Percentiles rank a stretch among this genome's conserved stretches.
Conservation (phyloP, 2,797 vertebrate genomes). For the Acestrorhynchus altus region DNA sequence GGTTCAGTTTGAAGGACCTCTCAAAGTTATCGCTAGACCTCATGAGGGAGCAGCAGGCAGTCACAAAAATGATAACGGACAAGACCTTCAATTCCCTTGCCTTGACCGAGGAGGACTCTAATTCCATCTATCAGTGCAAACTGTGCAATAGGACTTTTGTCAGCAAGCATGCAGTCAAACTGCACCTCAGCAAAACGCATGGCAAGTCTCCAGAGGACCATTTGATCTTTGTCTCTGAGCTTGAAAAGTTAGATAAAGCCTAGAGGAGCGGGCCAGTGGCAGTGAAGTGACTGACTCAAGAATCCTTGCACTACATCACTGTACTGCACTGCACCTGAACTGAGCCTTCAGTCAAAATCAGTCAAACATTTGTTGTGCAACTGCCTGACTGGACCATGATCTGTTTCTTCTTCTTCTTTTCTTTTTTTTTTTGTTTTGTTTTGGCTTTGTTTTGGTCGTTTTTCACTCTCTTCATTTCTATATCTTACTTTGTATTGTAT, state of each 20-base stretch:
- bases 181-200: slow-evolving; percentile 99
- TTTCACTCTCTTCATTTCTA: slow-evolving; percentile 79
- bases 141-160: slow-evolving; percentile 98
- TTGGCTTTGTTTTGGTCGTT: slow-evolving; percentile 82
- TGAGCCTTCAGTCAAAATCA: slow-evolving; percentile 90
- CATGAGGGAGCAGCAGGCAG: slow-evolving; percentile 91
- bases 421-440: slow-evolving; percentile 85
- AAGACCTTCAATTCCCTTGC: slow-evolving; percentile 88
- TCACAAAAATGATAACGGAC: slow-evolving; percentile 88
- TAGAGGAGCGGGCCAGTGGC: slow-evolving; percentile 74
- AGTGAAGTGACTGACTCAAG: slow-evolving; percentile 81
- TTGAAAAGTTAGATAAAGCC: slow-evolving; percentile 96
- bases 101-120: slow-evolving; percentile 88
- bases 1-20: slow-evolving; percentile 97
- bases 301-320: slow-evolving; percentile 81
- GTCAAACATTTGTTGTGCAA: slow-evolving; percentile 88
- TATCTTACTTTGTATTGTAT: slow-evolving; percentile 93
- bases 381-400: slow-evolving; percentile 87
- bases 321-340: slow-evolving; percentile 96
- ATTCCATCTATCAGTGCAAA: slow-evolving; percentile 95
- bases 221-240: slow-evolving; percentile 94
- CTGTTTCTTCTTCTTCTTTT: slow-evolving; percentile 65
- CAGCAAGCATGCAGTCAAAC: slow-evolving; percentile 98
- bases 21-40: slow-evolving; percentile 94
- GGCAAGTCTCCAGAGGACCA: slow-evolving; percentile 99